Evolutionary conservation across 2,888 invertebrate species (phyloP).

Genomic region (Eupeodes luniger): DNA sequence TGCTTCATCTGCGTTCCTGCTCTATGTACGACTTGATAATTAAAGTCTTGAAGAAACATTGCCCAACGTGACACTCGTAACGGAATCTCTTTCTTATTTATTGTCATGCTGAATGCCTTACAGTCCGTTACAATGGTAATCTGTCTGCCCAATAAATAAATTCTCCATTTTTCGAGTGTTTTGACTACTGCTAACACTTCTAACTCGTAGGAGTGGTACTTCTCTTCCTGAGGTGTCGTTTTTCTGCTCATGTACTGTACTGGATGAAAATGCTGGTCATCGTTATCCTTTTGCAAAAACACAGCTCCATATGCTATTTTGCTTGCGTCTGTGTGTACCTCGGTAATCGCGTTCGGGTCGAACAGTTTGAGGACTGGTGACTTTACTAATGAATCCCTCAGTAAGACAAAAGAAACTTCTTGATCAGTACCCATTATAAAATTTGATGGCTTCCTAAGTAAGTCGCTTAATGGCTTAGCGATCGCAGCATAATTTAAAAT

Average conservation of each 20-base stretch:
- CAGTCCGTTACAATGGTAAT: constrained; percentile 80
- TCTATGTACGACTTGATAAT: too few species aligned
- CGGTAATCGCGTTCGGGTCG: constrained; percentile 54
- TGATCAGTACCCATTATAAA: not conserved
- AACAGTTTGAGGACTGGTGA: constrained; percentile 67
- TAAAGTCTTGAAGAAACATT: too few species aligned
- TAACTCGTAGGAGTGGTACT: too few species aligned
- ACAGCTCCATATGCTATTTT: constrained; percentile 70
- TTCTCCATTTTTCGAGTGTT: constrained; percentile 75
- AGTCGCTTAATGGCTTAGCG: constrained; percentile 8
- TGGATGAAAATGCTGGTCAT: constrained; percentile 54
- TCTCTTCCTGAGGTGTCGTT: constrained; percentile 58
- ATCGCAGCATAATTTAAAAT: constrained; percentile 4
- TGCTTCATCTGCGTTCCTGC: too few species aligned
- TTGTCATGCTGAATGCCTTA: constrained; percentile 78
- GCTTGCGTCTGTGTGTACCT: constrained; percentile 74
- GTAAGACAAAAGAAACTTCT: constrained; percentile 33
- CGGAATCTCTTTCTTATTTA: constrained; percentile 78
- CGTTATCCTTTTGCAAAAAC: constrained; percentile 60
- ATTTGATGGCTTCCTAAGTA: not conserved
- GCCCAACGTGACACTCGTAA: constrained; percentile 56
- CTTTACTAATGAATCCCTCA: constrained; percentile 52
- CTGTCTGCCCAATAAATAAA: constrained; percentile 78
- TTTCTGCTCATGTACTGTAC: constrained; percentile 71
- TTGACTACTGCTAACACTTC: constrained; percentile 64